These are phyloP conservation scores for Chrysopilus asiliformis DNA, from an alignment of 2,888 invertebrate genomes.

Conservation along the genomic window DNA sequence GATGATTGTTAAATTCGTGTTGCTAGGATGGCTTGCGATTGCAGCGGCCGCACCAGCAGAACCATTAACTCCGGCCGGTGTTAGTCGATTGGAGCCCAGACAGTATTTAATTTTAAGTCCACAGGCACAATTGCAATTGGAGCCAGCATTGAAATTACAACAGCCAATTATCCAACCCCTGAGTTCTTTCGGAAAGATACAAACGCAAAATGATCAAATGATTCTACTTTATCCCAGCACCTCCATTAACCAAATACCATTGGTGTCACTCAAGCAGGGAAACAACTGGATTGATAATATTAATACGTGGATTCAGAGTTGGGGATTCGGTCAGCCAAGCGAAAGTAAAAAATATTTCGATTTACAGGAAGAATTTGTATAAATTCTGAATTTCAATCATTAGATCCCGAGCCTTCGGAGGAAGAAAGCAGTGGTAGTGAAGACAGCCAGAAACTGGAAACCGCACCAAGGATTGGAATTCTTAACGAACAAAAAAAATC, in stretches of 20 bases:
- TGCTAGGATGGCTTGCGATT: constrained; percentile 4
- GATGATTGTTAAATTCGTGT: constrained; percentile 7
- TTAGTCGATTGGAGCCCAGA: constrained; percentile 8
- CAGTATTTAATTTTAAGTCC: constrained; percentile 33
- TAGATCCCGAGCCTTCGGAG: no score
- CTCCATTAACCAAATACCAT: neutral
- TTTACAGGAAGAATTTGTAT: no score
- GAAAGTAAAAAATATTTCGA: no score
- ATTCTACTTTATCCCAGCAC: constrained; percentile 26
- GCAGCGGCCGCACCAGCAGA: constrained; percentile 9
- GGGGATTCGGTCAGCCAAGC: neutral
- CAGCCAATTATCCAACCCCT: constrained; percentile 17
- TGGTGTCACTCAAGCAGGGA: neutral
- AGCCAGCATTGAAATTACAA: constrained; percentile 12
- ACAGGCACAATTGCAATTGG: constrained; percentile 30
- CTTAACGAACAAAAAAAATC: neutral
- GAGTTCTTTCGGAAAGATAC: constrained; percentile 17
- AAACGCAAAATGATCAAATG: constrained; percentile 28
- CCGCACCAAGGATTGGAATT: neutral
- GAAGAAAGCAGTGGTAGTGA: no score
- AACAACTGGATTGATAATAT: neutral
- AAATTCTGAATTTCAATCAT: no score
- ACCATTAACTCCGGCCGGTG: neutral
- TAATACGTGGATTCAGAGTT: neutral
- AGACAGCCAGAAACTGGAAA: no score